Base-by-base conservation (phyloP, 2,888 invertebrate species). In the Aproaerema taeniolella region DNA sequence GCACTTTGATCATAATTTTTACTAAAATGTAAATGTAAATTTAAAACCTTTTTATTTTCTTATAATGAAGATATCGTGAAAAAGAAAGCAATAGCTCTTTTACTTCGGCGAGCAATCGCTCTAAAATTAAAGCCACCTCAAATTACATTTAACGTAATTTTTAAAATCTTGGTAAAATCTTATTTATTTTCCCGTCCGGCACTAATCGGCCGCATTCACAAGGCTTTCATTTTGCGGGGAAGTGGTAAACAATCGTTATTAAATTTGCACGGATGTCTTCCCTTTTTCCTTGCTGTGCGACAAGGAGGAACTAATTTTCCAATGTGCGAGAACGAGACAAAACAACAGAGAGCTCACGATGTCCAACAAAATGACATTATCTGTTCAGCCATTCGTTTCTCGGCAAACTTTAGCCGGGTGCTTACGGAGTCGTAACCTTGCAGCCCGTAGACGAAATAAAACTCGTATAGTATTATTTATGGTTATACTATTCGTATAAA, bases 231-330 rank as follows among this genome's bases (percentile, higher is more conserved):
- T 80, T 71, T 69, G 69, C 61, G 66, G 71, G 47, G 58, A 69
- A 72, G 73, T 77, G 67, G 81, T 79, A 82, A 82, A 81, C 80
- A 83, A 81, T 83, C 76, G 75, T 83, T 83, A 82, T 83, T 83
- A 80, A 82, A 83, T 82, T 83, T 79, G 68, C 76, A 77, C 77
- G 77, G 75, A 66, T 75, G 73, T 75, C 74, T 74, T 69, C 67
- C 63, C 61, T 59, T 66, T 58, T 68, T 62, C 55, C 61, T 68
- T 58, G 61, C 60, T 63, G 66, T 54, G 63, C 52, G 64, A 75
- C 66, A 55, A 70, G 66, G 70, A 67, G 59, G 59, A 59, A 47
- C 58, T 59, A 67, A 66, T 73, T 67, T 70, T 66, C 58, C 51
- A 50, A 55, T 54, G 52, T 50, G 65, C 43, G 44, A 47, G 56